Evolutionary conservation across 1,140 invertebrate species (phyloP).

Genomic region (Philotrypesis tridentata): DNA sequence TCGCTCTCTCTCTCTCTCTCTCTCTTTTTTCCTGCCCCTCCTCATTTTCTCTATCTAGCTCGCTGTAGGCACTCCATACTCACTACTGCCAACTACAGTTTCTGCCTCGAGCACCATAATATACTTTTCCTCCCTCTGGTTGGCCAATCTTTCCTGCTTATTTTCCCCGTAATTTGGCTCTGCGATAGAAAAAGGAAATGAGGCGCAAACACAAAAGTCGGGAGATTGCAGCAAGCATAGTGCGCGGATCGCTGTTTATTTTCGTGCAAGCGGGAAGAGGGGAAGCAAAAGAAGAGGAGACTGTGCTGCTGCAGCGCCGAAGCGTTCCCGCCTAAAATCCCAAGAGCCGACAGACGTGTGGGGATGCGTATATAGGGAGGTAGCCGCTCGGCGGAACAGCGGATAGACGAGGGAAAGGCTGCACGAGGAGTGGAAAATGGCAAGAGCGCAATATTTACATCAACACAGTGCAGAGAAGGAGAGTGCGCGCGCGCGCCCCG

Average conservation of each 20-base stretch:
- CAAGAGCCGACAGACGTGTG: neutral
- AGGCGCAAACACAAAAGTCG: too few species aligned
- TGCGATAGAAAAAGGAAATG: too few species aligned
- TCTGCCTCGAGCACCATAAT: neutral
- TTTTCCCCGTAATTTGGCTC: too few species aligned
- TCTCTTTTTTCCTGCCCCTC: neutral
- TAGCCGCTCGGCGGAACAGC: neutral
- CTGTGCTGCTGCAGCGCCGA: too few species aligned
- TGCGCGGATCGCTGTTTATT: constrained; percentile 7
- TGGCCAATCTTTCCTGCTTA: neutral
- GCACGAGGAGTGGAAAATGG: neutral
- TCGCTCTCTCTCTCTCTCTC: neutral
- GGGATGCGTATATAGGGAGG: neutral
- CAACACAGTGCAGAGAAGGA: too few species aligned
- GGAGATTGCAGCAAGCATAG: too few species aligned
- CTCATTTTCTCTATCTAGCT: neutral
- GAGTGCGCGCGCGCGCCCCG: neutral
- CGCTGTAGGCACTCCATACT: neutral
- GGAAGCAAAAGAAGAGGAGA: neutral
- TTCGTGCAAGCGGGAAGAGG: neutral
- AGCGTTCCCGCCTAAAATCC: constrained; percentile 39
- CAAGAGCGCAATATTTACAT: neutral
- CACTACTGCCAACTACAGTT: neutral
- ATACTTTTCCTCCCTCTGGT: neutral
- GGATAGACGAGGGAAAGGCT: neutral